A percentile compares a stretch with the other conserved stretches of the same genome.
These are phyloP conservation scores for Dendrolimus pini DNA, from an alignment of 2,888 invertebrate species.

Conservation along the genomic window DNA sequence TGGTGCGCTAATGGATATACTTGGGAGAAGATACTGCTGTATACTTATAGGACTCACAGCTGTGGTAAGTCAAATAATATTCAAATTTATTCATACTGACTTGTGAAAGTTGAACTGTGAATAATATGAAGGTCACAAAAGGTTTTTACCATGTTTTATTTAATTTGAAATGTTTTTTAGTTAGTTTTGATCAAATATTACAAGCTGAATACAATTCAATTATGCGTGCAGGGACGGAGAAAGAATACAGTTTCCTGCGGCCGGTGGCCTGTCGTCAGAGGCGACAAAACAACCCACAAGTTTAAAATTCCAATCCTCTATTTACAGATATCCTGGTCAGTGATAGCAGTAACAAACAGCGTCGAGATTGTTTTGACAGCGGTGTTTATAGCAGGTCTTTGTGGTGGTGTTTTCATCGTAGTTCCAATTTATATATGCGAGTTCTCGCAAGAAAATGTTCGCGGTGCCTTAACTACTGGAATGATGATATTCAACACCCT, in stretches of 20 bases:
- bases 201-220: no score
- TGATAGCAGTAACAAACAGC: slow-evolving; percentile 26
- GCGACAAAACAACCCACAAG: no score
- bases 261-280: no score
- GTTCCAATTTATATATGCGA: slow-evolving; percentile 46
- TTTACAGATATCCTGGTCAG: slow-evolving; percentile 40
- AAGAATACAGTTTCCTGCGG: no score
- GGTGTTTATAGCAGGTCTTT: slow-evolving; percentile 42
- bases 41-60: slow-evolving; percentile 20
- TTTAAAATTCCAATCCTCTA: no score
- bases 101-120: no score
- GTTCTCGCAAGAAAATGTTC: slow-evolving; percentile 47
- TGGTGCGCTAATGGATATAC: slow-evolving; percentile 15
- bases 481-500: slow-evolving; percentile 39
- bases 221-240: no score
- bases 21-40: slow-evolving; percentile 28
- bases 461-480: slow-evolving; percentile 46
- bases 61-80: slow-evolving; percentile 20
- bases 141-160: no score
- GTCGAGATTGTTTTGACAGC: slow-evolving; percentile 43
- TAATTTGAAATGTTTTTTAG: no score
- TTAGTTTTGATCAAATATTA: no score
- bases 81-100: no score
- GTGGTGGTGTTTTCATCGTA: slow-evolving; percentile 33
- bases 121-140: no score